Conservation (phyloP, 30 jellyfish, hydroid and myxozoan genomes). For the Catostylus mosaicus region DNA sequence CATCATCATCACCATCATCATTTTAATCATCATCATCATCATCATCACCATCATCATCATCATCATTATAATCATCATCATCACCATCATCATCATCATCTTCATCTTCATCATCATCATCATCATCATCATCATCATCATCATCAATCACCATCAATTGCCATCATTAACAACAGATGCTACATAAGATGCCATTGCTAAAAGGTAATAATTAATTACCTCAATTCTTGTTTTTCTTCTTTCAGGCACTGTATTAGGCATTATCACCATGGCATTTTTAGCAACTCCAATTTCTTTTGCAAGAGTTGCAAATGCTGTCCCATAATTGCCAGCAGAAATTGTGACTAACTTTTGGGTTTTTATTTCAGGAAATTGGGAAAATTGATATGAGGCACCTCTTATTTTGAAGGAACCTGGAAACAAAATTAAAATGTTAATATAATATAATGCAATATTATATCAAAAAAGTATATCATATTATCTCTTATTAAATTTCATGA, state of each 20-base stretch:
- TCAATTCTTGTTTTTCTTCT: slow-evolving; percentile 71
- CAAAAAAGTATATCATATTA: no score
- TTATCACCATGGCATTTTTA: slow-evolving; percentile 73
- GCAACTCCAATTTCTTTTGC: slow-evolving; percentile 73
- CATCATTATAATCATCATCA: no score
- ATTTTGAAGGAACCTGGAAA: slow-evolving; percentile 88
- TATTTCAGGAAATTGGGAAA: slow-evolving; percentile 36
- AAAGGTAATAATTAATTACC: no score
- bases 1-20: no score
- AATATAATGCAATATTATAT: not conserved
- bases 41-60: not conserved
- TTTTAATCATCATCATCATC: no score
- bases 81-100: not conserved
- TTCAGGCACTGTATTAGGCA: slow-evolving; percentile 90
- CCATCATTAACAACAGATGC: no score
- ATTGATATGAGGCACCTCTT: slow-evolving; percentile 90
- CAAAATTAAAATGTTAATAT: not conserved
- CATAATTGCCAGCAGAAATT: slow-evolving; percentile 98
- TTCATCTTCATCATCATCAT: not conserved
- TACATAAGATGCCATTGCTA: no score
- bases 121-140: not conserved
- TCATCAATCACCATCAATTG: no score
- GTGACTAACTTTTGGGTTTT: slow-evolving; percentile 65
- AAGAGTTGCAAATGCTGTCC: slow-evolving; percentile 86
- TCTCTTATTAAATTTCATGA: no score